Evolutionary conservation across 2,797 vertebrate genomes (phyloP).

Genomic region (Adrianichthys oophorus): DNA sequence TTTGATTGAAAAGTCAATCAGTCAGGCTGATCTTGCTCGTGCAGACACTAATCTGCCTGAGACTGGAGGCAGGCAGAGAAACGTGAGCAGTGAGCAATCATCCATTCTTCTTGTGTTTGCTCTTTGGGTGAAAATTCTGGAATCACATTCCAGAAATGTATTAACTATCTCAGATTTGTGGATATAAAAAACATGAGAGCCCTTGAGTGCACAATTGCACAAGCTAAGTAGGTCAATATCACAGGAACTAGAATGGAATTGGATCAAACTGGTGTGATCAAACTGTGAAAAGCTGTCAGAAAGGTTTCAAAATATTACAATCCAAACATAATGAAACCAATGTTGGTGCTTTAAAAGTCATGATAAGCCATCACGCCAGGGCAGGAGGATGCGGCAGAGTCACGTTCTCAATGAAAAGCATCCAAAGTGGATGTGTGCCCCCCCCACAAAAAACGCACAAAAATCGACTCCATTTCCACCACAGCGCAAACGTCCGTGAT

Average conservation of each 20-base stretch:
- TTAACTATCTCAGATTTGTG: too few relatives aligned
- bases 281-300: constrained; percentile 4
- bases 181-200: constrained; percentile 3
- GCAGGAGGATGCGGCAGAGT: constrained; percentile 24
- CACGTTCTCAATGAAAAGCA: constrained; percentile 52
- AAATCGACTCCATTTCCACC: constrained; percentile 49
- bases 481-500: constrained; percentile 15
- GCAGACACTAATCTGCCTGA: constrained; percentile 70
- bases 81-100: constrained; percentile 65
- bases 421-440: constrained; percentile 35
- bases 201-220: constrained; percentile 44
- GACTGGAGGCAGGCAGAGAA: constrained; percentile 63
- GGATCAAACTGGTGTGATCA: constrained; percentile 44
- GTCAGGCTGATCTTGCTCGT: constrained; percentile 50
- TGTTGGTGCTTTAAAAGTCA: too few relatives aligned
- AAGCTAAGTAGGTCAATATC: constrained; percentile 72
- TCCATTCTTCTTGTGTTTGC: constrained; percentile 1
- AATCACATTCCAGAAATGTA: background rate
- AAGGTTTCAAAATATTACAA: background rate
- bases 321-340: too few relatives aligned
- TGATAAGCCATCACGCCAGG: background rate
- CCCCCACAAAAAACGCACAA: constrained; percentile 41
- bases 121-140: background rate
- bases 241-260: constrained; percentile 52
- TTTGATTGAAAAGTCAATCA: constrained; percentile 54